Conservation (phyloP, 2,113 vertebrate genomes). For the Rhynchopsitta pachyrhyncha region DNA sequence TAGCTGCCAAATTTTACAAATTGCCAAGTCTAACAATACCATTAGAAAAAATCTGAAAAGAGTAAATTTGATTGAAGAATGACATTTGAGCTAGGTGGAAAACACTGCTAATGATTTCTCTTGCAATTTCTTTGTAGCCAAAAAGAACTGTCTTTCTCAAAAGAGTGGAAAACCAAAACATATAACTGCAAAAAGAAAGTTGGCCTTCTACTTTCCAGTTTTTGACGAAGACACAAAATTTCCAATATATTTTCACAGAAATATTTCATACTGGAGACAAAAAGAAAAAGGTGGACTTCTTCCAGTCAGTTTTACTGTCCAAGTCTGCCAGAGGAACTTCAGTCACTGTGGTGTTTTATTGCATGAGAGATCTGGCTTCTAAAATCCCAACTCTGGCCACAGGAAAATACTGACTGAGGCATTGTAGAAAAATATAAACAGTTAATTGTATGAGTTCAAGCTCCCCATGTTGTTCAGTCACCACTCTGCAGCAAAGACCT, state of each 20-base stretch:
- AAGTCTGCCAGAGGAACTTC: not conserved
- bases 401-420: not conserved
- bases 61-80: not conserved
- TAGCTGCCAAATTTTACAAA: not conserved
- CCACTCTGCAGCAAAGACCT: not conserved
- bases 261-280: not conserved
- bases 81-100: not conserved
- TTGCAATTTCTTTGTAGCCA: not conserved
- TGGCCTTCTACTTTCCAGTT: not conserved
- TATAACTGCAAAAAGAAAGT: not conserved
- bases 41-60: not conserved
- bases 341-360: not conserved
- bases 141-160: not conserved
- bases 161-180: not conserved
- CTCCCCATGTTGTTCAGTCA: not conserved
- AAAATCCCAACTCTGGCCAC: not conserved
- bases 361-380: not conserved
- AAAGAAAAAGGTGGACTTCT: not conserved
- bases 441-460: not conserved
- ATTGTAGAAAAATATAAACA: not conserved
- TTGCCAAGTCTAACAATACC: not conserved
- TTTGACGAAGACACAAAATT: not conserved
- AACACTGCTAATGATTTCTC: constrained; percentile 4
- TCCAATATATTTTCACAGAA: not conserved
- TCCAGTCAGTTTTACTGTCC: not conserved